These are phyloP conservation scores for Phodopus roborovskii DNA, from an alignment of 2,113 vertebrate species.

Conservation along the genomic window DNA sequence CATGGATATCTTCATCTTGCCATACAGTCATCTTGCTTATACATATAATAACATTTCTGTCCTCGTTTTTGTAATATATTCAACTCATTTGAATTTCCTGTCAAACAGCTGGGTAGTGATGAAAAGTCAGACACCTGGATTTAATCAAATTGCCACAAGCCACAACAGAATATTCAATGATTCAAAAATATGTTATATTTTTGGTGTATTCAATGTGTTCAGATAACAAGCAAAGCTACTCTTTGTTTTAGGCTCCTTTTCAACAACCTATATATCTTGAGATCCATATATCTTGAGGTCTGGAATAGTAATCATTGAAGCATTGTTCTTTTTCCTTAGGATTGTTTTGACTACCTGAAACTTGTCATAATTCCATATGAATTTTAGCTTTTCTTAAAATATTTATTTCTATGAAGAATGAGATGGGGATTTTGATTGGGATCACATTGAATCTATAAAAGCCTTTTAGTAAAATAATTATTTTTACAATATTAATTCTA, in stretches of 20 bases:
- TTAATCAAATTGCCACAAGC: not conserved
- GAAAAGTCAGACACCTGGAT: not conserved
- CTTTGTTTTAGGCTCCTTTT: not conserved
- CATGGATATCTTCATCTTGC: not conserved
- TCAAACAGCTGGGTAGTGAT: not conserved
- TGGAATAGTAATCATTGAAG: not conserved
- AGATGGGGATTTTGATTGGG: not conserved
- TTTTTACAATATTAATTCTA: not conserved
- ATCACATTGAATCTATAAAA: not conserved
- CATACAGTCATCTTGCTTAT: accelerated
- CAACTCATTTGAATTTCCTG: not conserved
- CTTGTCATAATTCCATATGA: not conserved
- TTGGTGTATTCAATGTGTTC: not conserved
- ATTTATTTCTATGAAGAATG: not conserved
- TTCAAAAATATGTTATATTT: slow-evolving; percentile 11
- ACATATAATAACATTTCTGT: not conserved
- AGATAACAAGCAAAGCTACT: not conserved
- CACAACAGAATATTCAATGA: not conserved
- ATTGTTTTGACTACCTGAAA: not conserved
- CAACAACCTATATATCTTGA: not conserved
- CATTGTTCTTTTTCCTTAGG: not conserved
- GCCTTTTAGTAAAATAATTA: not conserved
- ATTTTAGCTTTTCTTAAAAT: not conserved
- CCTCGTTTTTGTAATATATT: not conserved
- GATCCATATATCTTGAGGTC: not conserved